Conservation (phyloP, 1,140 invertebrate genomes). For the Drosophila subpulchrella region DNA sequence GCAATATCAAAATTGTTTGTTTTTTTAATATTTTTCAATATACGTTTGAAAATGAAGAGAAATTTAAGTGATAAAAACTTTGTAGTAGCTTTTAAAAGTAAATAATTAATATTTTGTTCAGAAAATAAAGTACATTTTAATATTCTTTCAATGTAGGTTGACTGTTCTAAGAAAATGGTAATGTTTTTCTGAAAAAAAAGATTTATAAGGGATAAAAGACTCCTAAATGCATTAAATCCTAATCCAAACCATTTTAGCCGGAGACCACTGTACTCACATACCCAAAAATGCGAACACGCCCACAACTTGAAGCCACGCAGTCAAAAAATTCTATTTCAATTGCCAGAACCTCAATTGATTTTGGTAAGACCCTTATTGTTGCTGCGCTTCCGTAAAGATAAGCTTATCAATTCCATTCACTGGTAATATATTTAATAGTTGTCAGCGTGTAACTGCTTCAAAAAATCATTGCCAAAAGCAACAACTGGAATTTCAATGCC, state of each 20-base stretch:
- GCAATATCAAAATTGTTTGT: background rate
- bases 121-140: too few relatives aligned
- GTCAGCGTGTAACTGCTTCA: conserved; percentile 36
- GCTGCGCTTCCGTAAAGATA: conserved; percentile 44
- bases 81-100: too few relatives aligned
- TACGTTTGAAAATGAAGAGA: too few relatives aligned
- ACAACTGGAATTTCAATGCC: conserved; percentile 3
- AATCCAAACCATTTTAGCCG: background rate
- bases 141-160: too few relatives aligned
- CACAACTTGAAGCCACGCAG: conserved; percentile 55
- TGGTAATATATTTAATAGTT: conserved; percentile 46
- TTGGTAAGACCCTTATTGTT: conserved; percentile 23
- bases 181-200: too few relatives aligned
- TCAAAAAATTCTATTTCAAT: conserved; percentile 49
- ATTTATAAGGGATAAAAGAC: too few relatives aligned
- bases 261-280: conserved; percentile 26
- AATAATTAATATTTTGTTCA: too few relatives aligned
- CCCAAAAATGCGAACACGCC: conserved; percentile 13
- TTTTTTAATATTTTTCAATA: too few relatives aligned
- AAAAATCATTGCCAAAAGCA: conserved; percentile 1
- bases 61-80: too few relatives aligned
- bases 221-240: background rate
- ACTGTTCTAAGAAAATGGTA: too few relatives aligned
- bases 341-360: conserved; percentile 12
- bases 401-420: conserved; percentile 52